phyloP scores from a whole-genome alignment of 1,140 invertebrate genomes.

The Panulirus ornatus region DNA sequence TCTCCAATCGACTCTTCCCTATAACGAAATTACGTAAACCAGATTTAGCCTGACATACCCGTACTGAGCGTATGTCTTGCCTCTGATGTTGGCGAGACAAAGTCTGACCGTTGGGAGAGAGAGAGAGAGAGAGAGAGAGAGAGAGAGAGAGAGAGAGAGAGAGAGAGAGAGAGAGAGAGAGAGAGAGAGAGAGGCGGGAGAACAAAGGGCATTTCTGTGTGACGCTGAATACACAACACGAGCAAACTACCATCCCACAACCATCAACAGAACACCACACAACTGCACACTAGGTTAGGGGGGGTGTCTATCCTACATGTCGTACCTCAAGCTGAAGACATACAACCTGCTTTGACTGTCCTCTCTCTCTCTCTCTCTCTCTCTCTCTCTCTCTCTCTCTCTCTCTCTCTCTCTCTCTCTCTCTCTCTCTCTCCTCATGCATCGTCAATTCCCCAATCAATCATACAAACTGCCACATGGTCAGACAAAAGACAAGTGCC shows the following conservation, averaged over 20 bases:
- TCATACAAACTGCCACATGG: neutral
- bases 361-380: neutral
- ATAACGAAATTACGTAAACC: too few relatives aligned
- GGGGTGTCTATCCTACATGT: neutral
- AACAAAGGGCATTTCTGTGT: neutral
- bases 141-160: neutral
- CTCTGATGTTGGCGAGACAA: too few relatives aligned
- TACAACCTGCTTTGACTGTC: neutral
- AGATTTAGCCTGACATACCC: too few relatives aligned
- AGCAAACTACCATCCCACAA: neutral
- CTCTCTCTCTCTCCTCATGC: neutral
- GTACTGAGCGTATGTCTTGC: too few relatives aligned
- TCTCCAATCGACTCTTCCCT: too few relatives aligned
- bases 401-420: conserved; percentile 3
- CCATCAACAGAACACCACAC: neutral
- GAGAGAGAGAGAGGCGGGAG: neutral
- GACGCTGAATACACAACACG: neutral
- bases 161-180: conserved; percentile 10
- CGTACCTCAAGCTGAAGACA: neutral
- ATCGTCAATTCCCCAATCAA: neutral
- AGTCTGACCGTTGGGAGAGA: too few relatives aligned
- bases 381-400: neutral
- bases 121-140: neutral
- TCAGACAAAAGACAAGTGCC: neutral
- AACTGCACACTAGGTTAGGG: neutral